phyloP scores from a whole-genome alignment of 1,140 invertebrate species.

The Coelopa frigida region DNA sequence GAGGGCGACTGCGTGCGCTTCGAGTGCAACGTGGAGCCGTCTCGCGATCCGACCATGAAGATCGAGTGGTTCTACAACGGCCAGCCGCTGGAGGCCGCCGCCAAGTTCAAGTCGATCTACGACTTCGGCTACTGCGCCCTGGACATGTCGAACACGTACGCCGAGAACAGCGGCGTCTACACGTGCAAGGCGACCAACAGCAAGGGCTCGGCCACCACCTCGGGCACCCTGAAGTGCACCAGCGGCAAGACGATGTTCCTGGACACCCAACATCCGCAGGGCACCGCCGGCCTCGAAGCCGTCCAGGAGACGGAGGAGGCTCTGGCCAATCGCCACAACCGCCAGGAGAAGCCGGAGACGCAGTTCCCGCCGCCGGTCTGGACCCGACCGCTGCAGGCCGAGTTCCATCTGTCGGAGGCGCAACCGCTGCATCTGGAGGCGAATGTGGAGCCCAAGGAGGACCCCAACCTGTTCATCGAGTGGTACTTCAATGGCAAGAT shows the following conservation, averaged over 20 bases:
- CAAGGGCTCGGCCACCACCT: slow-evolving; percentile 80
- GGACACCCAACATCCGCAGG: slow-evolving; percentile 86
- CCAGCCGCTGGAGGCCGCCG: slow-evolving; percentile 68
- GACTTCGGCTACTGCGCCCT: slow-evolving; percentile 84
- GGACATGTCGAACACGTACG: slow-evolving; percentile 72
- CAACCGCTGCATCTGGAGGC: slow-evolving; percentile 87
- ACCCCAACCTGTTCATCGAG: slow-evolving; percentile 90
- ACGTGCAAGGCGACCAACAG: slow-evolving; percentile 88
- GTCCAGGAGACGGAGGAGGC: slow-evolving; percentile 78
- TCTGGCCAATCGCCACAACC: slow-evolving; percentile 59
- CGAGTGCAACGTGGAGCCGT: slow-evolving; percentile 89
- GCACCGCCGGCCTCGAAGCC: slow-evolving; percentile 74
- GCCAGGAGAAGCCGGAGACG: slow-evolving; percentile 60
- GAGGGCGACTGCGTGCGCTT: slow-evolving; percentile 91
- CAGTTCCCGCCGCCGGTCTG: slow-evolving; percentile 83
- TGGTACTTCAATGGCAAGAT: slow-evolving; percentile 91
- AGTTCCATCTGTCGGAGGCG: slow-evolving; percentile 82
- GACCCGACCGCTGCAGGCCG: slow-evolving; percentile 70
- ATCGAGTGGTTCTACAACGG: slow-evolving; percentile 89
- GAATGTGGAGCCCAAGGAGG: slow-evolving; percentile 90
- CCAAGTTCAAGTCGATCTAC: slow-evolving; percentile 76
- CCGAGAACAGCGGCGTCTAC: slow-evolving; percentile 85
- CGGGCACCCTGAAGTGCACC: slow-evolving; percentile 75
- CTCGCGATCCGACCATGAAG: slow-evolving; percentile 88
- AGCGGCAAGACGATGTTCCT: slow-evolving; percentile 71